Conservation (phyloP, 2,113 vertebrate species). For the Oceanites oceanicus region DNA sequence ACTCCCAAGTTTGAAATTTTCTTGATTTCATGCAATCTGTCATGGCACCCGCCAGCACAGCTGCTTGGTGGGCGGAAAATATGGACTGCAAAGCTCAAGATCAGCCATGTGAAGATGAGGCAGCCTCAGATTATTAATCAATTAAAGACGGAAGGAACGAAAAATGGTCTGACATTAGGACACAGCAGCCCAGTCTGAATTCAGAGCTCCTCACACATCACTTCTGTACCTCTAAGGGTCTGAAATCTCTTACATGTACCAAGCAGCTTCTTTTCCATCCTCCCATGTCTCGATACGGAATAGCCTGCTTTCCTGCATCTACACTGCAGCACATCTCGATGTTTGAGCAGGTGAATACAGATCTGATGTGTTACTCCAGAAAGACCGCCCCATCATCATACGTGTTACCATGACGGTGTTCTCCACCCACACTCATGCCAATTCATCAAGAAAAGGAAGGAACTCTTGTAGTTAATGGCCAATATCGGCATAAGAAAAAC, state of each 20-base stretch:
- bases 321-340: not conserved
- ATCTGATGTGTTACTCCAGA: not conserved
- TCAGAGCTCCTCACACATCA: not conserved
- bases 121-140: not conserved
- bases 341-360: not conserved
- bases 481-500: not conserved
- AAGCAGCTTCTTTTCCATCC: not conserved
- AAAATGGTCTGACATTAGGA: not conserved
- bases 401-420: not conserved
- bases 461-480: not conserved
- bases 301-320: not conserved
- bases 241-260: not conserved
- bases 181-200: not conserved
- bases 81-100: not conserved
- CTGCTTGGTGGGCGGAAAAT: not conserved
- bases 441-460: not conserved
- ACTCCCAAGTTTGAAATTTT: not conserved
- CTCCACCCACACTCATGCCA: not conserved
- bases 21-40: not conserved
- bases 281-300: not conserved
- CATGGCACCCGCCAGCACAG: not conserved
- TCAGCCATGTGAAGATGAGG: not conserved
- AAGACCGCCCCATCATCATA: not conserved
- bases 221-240: not conserved
- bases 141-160: not conserved